phyloP scores from a whole-genome alignment of 2,113 vertebrate species.

The Rostratula benghalensis region DNA sequence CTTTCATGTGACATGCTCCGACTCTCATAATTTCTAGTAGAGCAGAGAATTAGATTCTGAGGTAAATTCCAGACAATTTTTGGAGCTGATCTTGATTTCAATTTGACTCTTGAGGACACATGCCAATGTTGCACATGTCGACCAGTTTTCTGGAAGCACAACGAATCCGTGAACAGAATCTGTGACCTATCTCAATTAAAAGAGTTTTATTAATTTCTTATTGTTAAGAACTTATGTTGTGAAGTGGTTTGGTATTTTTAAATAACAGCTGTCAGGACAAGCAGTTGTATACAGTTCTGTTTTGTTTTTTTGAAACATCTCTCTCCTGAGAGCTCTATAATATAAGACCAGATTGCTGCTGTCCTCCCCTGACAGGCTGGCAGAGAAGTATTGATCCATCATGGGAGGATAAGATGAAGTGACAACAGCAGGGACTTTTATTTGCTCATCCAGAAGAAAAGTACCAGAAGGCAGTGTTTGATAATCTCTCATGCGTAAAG shows the following conservation, averaged over 20 bases:
- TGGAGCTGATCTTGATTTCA: not conserved
- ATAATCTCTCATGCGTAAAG: not conserved
- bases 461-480: not conserved
- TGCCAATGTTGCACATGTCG: not conserved
- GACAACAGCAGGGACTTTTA: not conserved
- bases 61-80: not conserved
- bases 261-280: not conserved
- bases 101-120: not conserved
- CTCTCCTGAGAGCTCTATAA: not conserved
- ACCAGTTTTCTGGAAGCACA: not conserved
- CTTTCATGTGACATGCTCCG: not conserved
- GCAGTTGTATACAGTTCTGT: not conserved
- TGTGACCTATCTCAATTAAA: not conserved
- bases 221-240: accelerated
- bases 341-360: constrained; percentile 19
- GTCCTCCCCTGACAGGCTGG: not conserved
- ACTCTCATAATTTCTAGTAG: not conserved
- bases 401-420: not conserved
- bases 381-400: constrained; percentile 10
- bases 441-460: not conserved
- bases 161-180: not conserved
- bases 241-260: not conserved
- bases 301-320: not conserved
- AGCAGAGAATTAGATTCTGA: not conserved
- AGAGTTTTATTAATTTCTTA: not conserved